Evolutionary conservation across 2,888 invertebrate species (phyloP), one percentile per base, ranked within the genome.

Genomic region (Venustoraphidia nigricollis): DNA sequence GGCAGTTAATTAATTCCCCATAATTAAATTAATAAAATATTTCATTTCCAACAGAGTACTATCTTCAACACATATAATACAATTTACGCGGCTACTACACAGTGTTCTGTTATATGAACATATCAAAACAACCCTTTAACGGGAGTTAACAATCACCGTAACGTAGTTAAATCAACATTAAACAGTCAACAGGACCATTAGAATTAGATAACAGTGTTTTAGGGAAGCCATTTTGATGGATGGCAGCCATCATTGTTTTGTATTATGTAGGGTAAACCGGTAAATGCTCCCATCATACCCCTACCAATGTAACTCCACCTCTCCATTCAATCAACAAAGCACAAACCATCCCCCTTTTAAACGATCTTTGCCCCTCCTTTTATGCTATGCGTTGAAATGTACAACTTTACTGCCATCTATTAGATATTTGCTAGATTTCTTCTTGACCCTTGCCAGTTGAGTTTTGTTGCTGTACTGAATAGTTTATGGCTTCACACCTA

Each of bases 201-300:
- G 11, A 34, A 42, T 42, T 34, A 42, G 42, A 42, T 42, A 42
- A 42, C 17, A 42, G 17, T 45, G 45, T 39, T 55, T 55, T 54
- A 53, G 53, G 55, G 66, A 62, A 66, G 72, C 73, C 73, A 73
- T 73, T 69, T 70, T 72, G 71, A 70, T 72, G 66, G 69, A 72
- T 72, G 67, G 72, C 70, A 68, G 73, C 73, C 72, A 73, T 74
- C 71, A 71, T 72, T 70, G 71, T 66, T 66, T 64, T 59, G 65
- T 70, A 62, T 64, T 65, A 17, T 17, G n/a, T 38, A 37, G 45
- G 36, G 45, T 37, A 27, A 11, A 27, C 27, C 27, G 27, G 27
- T 27, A 27, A 27, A 63, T 61, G 41, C 47, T 61, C 56, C 59
- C 55, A 54, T 51, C 27, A 27, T 59, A 59, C 62, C 61, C 62